Base-by-base conservation (phyloP, 2,888 invertebrate genomes). In the Nymphalis urticae region DNA sequence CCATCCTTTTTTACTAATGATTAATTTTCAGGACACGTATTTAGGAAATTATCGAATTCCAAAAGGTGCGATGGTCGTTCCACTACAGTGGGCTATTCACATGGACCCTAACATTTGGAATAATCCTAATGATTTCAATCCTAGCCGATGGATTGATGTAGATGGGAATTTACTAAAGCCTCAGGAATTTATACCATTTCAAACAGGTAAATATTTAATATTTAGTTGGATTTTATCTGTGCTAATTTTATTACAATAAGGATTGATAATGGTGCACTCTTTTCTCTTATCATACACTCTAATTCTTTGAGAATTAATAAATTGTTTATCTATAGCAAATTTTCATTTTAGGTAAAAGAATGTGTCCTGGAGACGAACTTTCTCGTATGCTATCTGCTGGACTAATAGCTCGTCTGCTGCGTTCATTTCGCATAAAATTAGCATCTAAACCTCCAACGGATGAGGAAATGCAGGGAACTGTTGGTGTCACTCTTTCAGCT, bases 291-390 rank as follows among this genome's bases (percentile, higher is more conserved):
- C 42, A 2, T 42, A 13, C 13, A 4, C 0, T 42, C 42, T 42
- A 13, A 42, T 42, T 42, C 3, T 13, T 13, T 42, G 4, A 13
- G 42, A 42, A 13, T 42, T 2, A 42, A 42, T 42, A 13, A 42
- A 42, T 42, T 42, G 1, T 42, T 36, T 36, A 42, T 13, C 42
- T 42, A 13, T 42, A 42, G 9, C 36, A n/a, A 58, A 13, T 56
- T 50, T 62, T 66, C 59, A 66, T 75, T 87, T 17, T 77, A 97
- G 97, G 97, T 24, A 97, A 97, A 82, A 94, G 97, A 48, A 95
- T 96, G 94, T 97, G 97, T 81, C 94, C 97, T 0, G 97, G 97
- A 0, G 97, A 97, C 72, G 97, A 97, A 79, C 85, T 97, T 56
- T 96, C 96, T 0, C 94, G 94, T 73, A 97, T 96, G 95, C 82